Evolutionary conservation across 2,797 vertebrate genomes (phyloP), one percentile per base, ranked within the genome.

Genomic region (Cottoperca gobio): DNA sequence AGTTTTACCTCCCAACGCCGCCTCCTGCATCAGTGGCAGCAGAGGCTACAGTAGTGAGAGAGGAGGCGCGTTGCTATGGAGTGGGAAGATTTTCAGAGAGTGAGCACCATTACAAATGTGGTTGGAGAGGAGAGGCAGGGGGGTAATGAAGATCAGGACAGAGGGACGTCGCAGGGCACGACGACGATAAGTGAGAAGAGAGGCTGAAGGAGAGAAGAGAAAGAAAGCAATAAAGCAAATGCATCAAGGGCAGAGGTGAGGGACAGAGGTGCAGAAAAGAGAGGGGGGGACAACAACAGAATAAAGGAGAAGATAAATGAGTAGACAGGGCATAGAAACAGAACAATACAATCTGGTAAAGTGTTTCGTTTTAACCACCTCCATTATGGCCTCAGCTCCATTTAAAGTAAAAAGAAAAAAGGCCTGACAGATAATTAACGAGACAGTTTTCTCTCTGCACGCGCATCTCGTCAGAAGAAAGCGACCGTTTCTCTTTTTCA

Each of bases 61-160:
- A 83, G 84, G 89, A 94, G 90, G 91, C 85, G 84, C 89, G 93
- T 94, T 95, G 92, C 93, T 90, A 94, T 91, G 93, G 93, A 92
- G 93, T 91, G 88, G 92, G 92, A 94, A 89, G 92, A 93, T 90
- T 85, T 91, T 84, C 72, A 70, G 66, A 81, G 85, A 70, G 84
- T 64, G 84, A 90, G 84, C 73, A 76, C 84, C 78, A 87, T 87
- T 74, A 83, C 74, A 82, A 86, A 87, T 88, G 81, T 77, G 77
- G 80, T 72, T 81, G 82, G 58, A 71, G 79, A 35, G 16, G 46
- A 31, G 19, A 54, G 33, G 65, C 10, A 28, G 28, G 69, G 42
- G 54, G 78, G 48, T 57, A 78, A 79, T 71, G 62, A 84, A 72
- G 76, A 62, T 71, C 52, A 52, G 54, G 49, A 35, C 28, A 33